Percentiles rank a stretch among this genome's conserved stretches.
These are phyloP conservation scores for Condylura cristata DNA, from an alignment of 2,113 vertebrate genomes.

Conservation along the genomic window DNA sequence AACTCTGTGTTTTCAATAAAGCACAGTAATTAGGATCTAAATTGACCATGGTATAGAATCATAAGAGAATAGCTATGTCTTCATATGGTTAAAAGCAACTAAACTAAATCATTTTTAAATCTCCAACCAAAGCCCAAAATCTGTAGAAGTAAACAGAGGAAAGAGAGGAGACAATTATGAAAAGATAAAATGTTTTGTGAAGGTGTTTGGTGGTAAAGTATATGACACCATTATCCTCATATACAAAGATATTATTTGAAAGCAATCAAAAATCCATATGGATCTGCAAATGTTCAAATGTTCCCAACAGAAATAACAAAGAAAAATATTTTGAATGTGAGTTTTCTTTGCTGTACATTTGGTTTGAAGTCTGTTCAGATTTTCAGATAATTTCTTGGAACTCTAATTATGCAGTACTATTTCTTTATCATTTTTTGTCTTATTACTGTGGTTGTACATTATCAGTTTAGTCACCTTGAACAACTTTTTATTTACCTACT, in stretches of 20 bases:
- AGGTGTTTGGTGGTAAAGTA: constrained; percentile 35
- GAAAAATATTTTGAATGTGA: constrained; percentile 48
- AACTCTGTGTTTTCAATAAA: constrained; percentile 32
- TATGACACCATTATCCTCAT: neutral
- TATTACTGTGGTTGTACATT: neutral
- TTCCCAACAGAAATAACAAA: constrained; percentile 39
- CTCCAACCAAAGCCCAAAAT: constrained; percentile 33
- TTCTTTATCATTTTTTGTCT: neutral
- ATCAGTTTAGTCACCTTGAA: neutral
- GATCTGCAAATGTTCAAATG: constrained; percentile 42
- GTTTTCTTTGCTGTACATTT: neutral
- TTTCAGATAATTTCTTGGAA: neutral
- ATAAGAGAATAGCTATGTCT: neutral
- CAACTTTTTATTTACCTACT: neutral
- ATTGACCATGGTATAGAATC: constrained; percentile 3
- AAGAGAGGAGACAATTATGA: constrained; percentile 38
- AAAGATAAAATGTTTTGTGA: constrained; percentile 28
- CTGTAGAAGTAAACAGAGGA: constrained; percentile 4
- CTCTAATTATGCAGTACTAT: neutral
- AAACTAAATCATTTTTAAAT: constrained; percentile 47
- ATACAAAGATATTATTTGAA: constrained; percentile 53
- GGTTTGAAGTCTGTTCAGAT: neutral
- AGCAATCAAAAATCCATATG: constrained; percentile 28
- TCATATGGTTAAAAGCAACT: constrained; percentile 41
- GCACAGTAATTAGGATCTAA: neutral